Base-by-base conservation (phyloP, 2,113 vertebrate genomes). In the Syngnathus typhle region DNA sequence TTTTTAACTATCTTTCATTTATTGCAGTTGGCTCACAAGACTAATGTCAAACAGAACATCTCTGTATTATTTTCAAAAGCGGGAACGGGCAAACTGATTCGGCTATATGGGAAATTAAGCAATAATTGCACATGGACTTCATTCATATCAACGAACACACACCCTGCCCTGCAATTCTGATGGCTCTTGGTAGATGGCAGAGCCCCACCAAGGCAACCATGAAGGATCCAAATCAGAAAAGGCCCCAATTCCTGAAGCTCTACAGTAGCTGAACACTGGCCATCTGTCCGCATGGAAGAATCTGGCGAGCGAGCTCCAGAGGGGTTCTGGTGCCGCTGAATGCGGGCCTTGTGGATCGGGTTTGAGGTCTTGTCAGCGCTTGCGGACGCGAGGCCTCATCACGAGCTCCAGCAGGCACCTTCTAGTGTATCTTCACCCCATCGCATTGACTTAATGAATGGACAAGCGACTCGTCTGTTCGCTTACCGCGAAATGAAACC, bases 1-100 rank as follows among this genome's bases (percentile, higher is more conserved):
- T 73, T 79, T 76, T 73, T 78, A 74, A 71, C 70, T 64, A 72
- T 38, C 68, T 74, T 79, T 68, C 46, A 64, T 84, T 87, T 80
- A 74, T 77, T 80, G 70, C 78, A 76, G 73, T 79, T 76, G 60
- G 59, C 74, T 79, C 75, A 75, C 78, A 68, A 38, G 56, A 69
- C 68, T 75, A 67, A 47, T 65, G 65, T 68, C 60, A 58, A 84
- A 72, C 82, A 80, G 75, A 67, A 41, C 23, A 32, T 64, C 56
- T n/a, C 62, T 62, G 58, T 67, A 54, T 68, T 44, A 66, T 73
- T 69, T 62, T 13, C 4, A 12, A 55, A 55, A 55, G n/a, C 21
- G 6, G 23, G 4, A 11, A 27, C 4, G 19, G 6, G 11, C 21
- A 56, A 32, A 27, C 54, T 41, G 15, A 19, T 19, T n/a, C 47